Conservation (phyloP, 2,888 invertebrate species). For the Orthosia incerta region DNA sequence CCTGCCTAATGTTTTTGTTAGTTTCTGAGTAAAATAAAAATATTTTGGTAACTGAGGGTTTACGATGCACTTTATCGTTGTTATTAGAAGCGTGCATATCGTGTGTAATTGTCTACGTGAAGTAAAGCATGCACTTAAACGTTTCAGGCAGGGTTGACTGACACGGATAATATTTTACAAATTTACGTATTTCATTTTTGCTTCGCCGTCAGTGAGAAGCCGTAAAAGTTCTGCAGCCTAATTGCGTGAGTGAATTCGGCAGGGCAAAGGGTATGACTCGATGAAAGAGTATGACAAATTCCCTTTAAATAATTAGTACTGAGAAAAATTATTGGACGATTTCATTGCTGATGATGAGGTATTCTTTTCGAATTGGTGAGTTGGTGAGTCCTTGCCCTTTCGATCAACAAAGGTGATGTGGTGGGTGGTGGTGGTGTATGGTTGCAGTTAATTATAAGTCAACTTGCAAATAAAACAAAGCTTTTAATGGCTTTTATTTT, state of each 20-base stretch:
- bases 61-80: constrained; percentile 47
- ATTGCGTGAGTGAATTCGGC: no score
- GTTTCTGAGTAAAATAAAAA: constrained; percentile 30
- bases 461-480: constrained; percentile 16
- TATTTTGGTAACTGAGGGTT: constrained; percentile 38
- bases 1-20: constrained; percentile 24
- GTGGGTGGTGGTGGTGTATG: no score
- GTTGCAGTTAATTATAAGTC: background rate
- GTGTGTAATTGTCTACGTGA: constrained; percentile 57
- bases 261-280: no score
- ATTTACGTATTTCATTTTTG: constrained; percentile 19
- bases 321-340: no score
- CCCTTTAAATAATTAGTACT: no score
- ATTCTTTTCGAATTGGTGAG: no score
- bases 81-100: constrained; percentile 39
- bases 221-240: constrained; percentile 2
- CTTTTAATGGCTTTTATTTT: background rate
- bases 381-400: background rate
- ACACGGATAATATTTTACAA: background rate
- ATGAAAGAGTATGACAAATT: no score
- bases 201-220: background rate
- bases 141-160: constrained; percentile 48
- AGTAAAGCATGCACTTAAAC: constrained; percentile 49
- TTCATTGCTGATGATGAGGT: no score
- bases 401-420: background rate